Evolutionary conservation across 2,888 invertebrate species (phyloP).

Genomic region (Chrysolina oricalcia): DNA sequence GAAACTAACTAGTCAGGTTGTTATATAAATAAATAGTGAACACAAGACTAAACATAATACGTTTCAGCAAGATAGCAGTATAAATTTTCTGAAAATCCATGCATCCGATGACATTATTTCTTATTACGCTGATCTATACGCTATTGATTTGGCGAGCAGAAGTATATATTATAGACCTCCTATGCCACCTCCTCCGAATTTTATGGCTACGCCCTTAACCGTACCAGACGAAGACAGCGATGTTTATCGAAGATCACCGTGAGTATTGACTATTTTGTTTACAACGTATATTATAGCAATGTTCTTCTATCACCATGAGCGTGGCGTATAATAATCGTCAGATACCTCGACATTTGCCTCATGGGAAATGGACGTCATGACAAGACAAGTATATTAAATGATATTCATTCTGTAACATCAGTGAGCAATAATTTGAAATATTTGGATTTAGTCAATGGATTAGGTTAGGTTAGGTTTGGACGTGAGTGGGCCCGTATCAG

Average conservation of each 20-base stretch:
- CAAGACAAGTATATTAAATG: too few relatives aligned
- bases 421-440: too few relatives aligned
- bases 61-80: constrained; percentile 51
- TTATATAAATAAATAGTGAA: too few relatives aligned
- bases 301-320: not conserved
- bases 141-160: constrained; percentile 59
- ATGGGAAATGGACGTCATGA: too few relatives aligned
- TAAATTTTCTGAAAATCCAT: constrained; percentile 63
- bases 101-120: constrained; percentile 61
- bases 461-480: too few relatives aligned
- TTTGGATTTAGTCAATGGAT: too few relatives aligned
- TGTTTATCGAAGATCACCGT: constrained; percentile 60
- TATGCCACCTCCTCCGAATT: constrained; percentile 49
- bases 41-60: too few relatives aligned
- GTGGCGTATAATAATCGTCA: too few relatives aligned
- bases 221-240: constrained; percentile 50
- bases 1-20: too few relatives aligned
- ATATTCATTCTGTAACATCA: too few relatives aligned
- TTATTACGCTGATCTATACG: constrained; percentile 57
- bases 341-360: too few relatives aligned
- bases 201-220: constrained; percentile 60
- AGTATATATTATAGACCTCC: constrained; percentile 51
- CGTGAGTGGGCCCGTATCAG: too few relatives aligned
- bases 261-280: constrained; percentile 43
- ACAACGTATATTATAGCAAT: not conserved